Base-by-base conservation (phyloP, 2,797 vertebrate genomes). In the Sebastes taczanowskii region DNA sequence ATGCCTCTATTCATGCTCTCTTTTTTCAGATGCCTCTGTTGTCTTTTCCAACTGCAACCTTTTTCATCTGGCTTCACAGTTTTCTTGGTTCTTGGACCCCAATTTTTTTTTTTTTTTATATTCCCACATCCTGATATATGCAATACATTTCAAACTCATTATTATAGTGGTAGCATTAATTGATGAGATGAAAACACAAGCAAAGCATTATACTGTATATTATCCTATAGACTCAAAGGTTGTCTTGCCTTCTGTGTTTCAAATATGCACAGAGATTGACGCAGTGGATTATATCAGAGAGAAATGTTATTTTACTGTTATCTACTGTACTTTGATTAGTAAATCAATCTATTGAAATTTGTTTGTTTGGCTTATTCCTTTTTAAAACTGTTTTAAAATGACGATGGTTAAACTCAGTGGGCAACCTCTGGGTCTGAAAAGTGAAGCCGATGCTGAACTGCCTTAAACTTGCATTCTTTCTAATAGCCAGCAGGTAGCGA, bases 1-100 rank as follows among this genome's bases (percentile, higher is more conserved):
- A 90, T 86, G 76, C 77, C 80, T 81, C 80, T 92, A 74, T 88
- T 88, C 66, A 79, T 16, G 68, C 67, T 59, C 25, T 34, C 32
- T 30, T 58, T 25, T 82, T 55, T 53, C 13, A 60, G 18, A 83
- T 66, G 32, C 14, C 16, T 78, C 35, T 86, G 81, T 85, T 88
- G 81, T 91, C 60, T 82, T 82, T 81, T 83, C 80, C 68, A 86
- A 67, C 70, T n/a, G n/a, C 53, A 81, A 38, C 16, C 35, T 60
- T 81, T 88, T 90, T 89, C 58, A 87, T 90, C 74, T 63, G 4
- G 20, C 71, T 81, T 83, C 75, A 64, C 49, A 83, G 18, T 62
- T 76, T 78, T 88, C 22, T 76, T 68, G 11, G 22, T 60, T 73
- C 71, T 77, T 55, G 65, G 9, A 64, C 22, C 27, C 25, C 30